Percentiles rank a stretch among this genome's conserved stretches.
Conservation (phyloP, 2,113 vertebrate species). For the Leiothrix lutea region DNA sequence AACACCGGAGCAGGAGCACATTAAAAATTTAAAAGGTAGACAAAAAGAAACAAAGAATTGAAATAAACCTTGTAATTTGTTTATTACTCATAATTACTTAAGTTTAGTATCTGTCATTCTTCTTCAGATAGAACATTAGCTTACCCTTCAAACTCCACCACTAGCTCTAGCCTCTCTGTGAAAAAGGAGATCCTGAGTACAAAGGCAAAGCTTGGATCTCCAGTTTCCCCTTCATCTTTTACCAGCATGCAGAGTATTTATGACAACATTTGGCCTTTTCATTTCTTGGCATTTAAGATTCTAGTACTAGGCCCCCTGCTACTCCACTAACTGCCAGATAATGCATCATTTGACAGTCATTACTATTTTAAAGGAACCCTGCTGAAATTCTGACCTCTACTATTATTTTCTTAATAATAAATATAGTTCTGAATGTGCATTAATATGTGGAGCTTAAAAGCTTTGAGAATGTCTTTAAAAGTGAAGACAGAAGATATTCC, state of each 20-base stretch:
- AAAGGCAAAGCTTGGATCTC: background rate
- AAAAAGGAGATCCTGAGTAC: background rate
- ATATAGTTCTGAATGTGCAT: background rate
- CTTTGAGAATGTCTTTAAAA: background rate
- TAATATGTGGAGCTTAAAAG: background rate
- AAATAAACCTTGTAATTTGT: background rate
- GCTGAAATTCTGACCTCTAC: background rate
- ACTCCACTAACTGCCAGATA: background rate
- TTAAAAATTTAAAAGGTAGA: background rate
- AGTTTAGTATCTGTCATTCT: background rate
- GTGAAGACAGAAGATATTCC: background rate
- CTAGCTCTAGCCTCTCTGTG: background rate
- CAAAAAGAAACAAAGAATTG: background rate
- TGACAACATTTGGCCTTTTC: background rate
- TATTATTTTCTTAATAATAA: background rate
- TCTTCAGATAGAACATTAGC: background rate
- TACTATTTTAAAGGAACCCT: background rate
- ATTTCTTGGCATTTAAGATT: background rate
- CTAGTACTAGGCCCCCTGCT: background rate
- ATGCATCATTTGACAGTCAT: background rate
- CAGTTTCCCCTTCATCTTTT: background rate
- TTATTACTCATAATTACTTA: background rate
- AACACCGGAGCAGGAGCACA: background rate
- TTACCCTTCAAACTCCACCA: background rate
- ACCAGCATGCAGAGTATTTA: background rate